Evolutionary conservation across 2,113 vertebrate genomes (phyloP).

Genomic region (Leptobrachium ailaonicum): DNA sequence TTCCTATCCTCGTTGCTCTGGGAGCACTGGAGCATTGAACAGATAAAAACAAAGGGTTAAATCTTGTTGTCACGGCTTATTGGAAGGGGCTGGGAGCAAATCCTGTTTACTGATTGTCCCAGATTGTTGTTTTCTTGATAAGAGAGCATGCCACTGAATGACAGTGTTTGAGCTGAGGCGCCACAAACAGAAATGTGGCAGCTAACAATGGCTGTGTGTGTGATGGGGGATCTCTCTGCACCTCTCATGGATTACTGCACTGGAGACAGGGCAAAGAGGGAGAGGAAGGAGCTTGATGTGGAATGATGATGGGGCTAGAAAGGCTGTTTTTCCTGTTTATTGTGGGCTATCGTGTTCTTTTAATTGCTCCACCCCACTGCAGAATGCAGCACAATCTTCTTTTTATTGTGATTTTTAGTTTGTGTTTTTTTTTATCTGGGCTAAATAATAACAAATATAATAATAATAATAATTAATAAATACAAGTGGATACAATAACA

Average conservation of each 20-base stretch:
- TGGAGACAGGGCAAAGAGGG: conserved; percentile 61
- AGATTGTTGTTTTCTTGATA: conserved; percentile 80
- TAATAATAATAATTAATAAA: too few relatives aligned
- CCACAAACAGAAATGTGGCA: conserved; percentile 76
- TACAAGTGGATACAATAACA: too few relatives aligned
- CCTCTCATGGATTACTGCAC: conserved; percentile 67
- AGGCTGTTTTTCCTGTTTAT: conserved; percentile 31
- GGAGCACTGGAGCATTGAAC: neutral
- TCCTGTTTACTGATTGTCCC: conserved; percentile 70
- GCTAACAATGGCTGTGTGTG: conserved; percentile 63
- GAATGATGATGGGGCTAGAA: conserved; percentile 22
- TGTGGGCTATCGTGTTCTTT: conserved; percentile 41
- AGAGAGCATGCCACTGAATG: conserved; percentile 70
- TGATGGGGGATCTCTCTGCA: conserved; percentile 73
- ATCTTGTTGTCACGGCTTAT: conserved; percentile 58
- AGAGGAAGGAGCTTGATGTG: conserved; percentile 46
- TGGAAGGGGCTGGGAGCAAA: conserved; percentile 61
- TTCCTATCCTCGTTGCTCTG: neutral
- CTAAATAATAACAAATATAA: too few relatives aligned
- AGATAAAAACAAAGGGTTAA: conserved; percentile 5
- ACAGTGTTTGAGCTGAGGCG: conserved; percentile 74
- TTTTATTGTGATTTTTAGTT: neutral
- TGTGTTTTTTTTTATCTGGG: too few relatives aligned
- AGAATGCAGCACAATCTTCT: neutral
- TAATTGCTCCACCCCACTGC: conserved; percentile 19